Percentiles rank a stretch among this genome's conserved stretches.
Conservation (phyloP, 2,888 invertebrate genomes). For the Erebia ligea region DNA sequence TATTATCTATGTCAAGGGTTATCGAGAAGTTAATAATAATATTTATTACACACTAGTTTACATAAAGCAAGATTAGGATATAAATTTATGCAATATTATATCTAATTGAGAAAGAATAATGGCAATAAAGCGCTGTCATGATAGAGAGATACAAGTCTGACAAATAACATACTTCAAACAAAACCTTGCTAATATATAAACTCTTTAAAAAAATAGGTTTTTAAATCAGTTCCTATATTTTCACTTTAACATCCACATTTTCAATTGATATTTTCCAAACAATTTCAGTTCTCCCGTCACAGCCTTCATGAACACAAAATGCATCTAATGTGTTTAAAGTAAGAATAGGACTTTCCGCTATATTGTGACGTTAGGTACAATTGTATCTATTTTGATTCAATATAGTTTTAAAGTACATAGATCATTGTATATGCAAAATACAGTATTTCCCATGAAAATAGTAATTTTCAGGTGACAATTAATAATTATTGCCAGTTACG, state of each 20-base stretch:
- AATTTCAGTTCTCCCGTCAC: slow-evolving; percentile 41
- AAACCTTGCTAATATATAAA: not conserved
- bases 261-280: slow-evolving; percentile 10
- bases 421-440: not conserved
- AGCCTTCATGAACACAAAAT: slow-evolving; percentile 41
- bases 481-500: too few relatives aligned
- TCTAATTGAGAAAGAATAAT: slow-evolving; percentile 9
- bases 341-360: too few relatives aligned
- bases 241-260: slow-evolving; percentile 9
- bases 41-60: slow-evolving; percentile 22
- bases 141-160: slow-evolving; percentile 5
- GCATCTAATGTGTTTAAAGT: not conserved
- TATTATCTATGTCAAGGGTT: slow-evolving; percentile 35
- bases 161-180: not conserved
- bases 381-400: too few relatives aligned
- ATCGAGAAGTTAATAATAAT: slow-evolving; percentile 20
- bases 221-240: not conserved
- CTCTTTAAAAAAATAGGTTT: not conserved
- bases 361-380: too few relatives aligned
- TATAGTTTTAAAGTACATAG: not conserved
- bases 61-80: slow-evolving; percentile 22
- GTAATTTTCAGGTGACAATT: too few relatives aligned
- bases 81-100: slow-evolving; percentile 21
- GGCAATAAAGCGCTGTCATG: slow-evolving; percentile 18
- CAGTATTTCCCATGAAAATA: too few relatives aligned